Conservation (phyloP, 2,113 vertebrate species). For the Promerops cafer region DNA sequence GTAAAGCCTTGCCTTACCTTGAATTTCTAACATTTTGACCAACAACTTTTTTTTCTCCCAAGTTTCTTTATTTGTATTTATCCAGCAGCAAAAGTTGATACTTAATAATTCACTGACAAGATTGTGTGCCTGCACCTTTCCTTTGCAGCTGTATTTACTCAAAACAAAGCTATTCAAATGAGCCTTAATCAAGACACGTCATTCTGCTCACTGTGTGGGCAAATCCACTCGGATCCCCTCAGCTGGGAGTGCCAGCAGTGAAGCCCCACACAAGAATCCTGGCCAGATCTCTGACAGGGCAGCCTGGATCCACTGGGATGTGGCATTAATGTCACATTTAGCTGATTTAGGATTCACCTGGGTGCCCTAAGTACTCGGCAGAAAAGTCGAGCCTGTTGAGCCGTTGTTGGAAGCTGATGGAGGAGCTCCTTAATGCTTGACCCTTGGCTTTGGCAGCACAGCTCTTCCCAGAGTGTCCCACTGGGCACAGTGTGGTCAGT, state of each 20-base stretch:
- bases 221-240: not conserved
- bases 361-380: rapidly evolving
- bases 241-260: not conserved
- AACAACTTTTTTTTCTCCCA: not conserved
- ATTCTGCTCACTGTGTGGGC: not conserved
- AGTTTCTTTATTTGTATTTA: not conserved
- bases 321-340: not conserved
- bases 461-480: not conserved
- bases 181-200: not conserved
- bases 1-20: not conserved
- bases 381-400: rapidly evolving
- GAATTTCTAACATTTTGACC: not conserved
- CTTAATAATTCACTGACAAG: not conserved
- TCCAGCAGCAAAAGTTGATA: not conserved
- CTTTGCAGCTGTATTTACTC: constrained; percentile 36
- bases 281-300: not conserved
- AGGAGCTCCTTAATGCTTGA: rapidly evolving
- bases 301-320: not conserved
- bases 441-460: not conserved
- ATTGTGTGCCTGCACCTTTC: not conserved
- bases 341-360: not conserved
- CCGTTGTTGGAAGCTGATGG: not conserved
- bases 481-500: not conserved
- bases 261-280: not conserved
- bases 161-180: constrained; percentile 26